These are phyloP conservation scores for Heteronetta atricapilla DNA, from an alignment of 2,113 vertebrate genomes.

Conservation along the genomic window DNA sequence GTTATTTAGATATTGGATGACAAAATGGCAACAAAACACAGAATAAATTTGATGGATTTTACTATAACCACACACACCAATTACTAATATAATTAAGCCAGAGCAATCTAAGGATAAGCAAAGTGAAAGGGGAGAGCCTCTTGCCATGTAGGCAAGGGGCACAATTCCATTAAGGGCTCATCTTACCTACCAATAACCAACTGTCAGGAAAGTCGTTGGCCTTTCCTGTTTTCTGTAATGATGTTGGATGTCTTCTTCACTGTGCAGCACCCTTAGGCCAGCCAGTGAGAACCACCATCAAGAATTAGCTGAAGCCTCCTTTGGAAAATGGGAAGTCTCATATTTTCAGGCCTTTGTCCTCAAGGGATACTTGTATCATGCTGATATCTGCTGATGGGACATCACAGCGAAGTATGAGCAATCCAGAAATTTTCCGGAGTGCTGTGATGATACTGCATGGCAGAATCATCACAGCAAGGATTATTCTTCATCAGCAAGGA, in stretches of 20 bases:
- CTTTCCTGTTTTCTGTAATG: background rate
- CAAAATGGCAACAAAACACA: no score
- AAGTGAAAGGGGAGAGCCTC: no score
- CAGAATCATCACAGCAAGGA: no score
- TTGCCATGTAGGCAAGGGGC: no score
- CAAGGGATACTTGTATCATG: background rate
- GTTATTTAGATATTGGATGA: no score
- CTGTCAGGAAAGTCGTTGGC: background rate
- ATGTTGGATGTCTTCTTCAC: background rate
- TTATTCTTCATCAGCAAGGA: no score
- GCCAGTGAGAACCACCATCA: background rate
- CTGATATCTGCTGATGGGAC: background rate
- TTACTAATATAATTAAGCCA: no score
- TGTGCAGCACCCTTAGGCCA: background rate
- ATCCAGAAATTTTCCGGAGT: background rate
- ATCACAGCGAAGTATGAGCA: background rate
- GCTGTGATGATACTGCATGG: background rate
- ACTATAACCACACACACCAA: no score
- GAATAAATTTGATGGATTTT: no score
- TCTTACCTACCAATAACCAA: background rate
- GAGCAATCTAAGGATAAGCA: no score
- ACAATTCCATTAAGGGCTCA: background rate
- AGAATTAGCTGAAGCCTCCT: background rate
- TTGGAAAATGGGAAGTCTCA: background rate
- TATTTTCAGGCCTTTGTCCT: background rate